Conservation (phyloP, 2,113 vertebrate genomes). For the Scortum barcoo region DNA sequence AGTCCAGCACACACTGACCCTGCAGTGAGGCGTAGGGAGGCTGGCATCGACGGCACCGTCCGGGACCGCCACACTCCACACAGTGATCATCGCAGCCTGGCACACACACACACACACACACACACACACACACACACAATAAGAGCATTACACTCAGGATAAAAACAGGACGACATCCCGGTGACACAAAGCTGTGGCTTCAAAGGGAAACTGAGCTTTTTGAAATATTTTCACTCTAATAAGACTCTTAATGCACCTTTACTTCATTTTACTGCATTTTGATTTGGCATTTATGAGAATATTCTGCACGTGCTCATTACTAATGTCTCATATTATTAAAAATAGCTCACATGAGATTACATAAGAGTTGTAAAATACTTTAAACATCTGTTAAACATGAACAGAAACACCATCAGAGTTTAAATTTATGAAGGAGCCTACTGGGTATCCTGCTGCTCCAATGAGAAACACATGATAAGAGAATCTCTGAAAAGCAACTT, state of each 20-base stretch:
- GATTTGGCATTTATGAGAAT: background rate
- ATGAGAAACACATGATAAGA: background rate
- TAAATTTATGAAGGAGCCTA: background rate
- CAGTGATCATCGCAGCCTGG: conserved; percentile 90
- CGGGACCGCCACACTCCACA: conserved; percentile 82
- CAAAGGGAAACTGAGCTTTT: background rate
- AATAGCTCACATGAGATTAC: background rate
- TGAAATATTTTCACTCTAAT: background rate
- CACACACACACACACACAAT: conserved; percentile 1
- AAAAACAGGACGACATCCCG: background rate
- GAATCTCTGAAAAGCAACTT: conserved; percentile 1
- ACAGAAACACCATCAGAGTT: background rate
- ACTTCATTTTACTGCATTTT: too few species aligned
- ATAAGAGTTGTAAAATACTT: background rate
- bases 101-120: conserved; percentile 27
- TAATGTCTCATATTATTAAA: background rate
- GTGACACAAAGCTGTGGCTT: background rate
- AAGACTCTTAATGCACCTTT: background rate
- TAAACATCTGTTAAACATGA: background rate
- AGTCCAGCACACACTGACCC: conserved; percentile 86
- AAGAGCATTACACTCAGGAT: background rate
- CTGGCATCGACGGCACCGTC: conserved; percentile 86
- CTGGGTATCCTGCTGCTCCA: background rate
- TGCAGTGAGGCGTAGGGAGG: conserved; percentile 81
- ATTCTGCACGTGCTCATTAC: background rate